These are phyloP conservation scores for Pollimyrus isidori DNA, from an alignment of 2,113 vertebrate genomes.

Conservation along the genomic window DNA sequence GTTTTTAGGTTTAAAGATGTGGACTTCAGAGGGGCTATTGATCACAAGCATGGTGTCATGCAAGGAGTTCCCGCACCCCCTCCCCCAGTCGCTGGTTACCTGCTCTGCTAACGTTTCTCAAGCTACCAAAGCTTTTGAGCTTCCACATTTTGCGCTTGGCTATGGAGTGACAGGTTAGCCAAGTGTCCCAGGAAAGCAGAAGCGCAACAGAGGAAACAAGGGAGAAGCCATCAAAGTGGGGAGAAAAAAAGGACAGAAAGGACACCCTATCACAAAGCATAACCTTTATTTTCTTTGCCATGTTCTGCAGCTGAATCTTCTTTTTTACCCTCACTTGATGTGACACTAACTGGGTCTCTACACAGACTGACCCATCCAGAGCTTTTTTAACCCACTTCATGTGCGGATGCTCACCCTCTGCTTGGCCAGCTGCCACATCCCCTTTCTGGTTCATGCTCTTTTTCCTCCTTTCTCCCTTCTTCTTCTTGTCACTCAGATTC, in stretches of 20 bases:
- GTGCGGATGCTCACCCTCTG: slow-evolving; percentile 74
- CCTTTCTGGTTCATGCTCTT: slow-evolving; percentile 86
- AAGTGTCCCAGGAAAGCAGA: slow-evolving; percentile 30
- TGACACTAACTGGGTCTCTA: background rate
- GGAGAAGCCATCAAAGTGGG: slow-evolving; percentile 42
- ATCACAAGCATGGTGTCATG: background rate
- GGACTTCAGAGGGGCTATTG: background rate
- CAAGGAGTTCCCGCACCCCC: background rate
- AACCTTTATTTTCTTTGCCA: background rate
- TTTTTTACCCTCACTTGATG: background rate
- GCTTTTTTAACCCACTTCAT: background rate
- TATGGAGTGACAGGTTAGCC: slow-evolving; percentile 68
- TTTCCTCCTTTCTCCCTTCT: slow-evolving; percentile 74
- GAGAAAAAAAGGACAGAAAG: slow-evolving; percentile 9
- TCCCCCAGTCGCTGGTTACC: slow-evolving; percentile 65
- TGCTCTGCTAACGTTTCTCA: slow-evolving; percentile 99
- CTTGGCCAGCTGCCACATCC: slow-evolving; percentile 75
- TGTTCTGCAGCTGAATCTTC: background rate
- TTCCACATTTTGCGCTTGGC: slow-evolving; percentile 99
- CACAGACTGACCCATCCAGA: background rate
- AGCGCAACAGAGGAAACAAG: slow-evolving; percentile 40
- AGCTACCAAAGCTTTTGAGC: slow-evolving; percentile 99
- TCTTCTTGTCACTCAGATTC: slow-evolving; percentile 77
- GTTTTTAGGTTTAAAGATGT: background rate
- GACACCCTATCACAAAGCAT: background rate